Percentiles rank a stretch among this genome's conserved stretches.
These are phyloP conservation scores for Cephalopterus ornatus DNA, from an alignment of 2,113 vertebrate genomes.

Conservation along the genomic window DNA sequence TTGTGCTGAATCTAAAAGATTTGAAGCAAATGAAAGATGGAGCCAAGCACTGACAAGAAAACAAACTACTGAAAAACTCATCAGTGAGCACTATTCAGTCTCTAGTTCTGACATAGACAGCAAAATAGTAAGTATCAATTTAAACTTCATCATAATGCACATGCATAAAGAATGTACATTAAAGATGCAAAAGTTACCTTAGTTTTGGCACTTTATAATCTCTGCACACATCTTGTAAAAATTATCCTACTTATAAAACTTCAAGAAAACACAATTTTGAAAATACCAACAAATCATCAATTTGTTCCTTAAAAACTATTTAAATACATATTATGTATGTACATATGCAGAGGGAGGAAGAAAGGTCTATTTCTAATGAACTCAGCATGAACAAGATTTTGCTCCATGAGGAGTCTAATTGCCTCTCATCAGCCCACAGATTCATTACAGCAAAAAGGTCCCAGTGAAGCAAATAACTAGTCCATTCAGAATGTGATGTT, in stretches of 20 bases:
- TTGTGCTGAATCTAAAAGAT: neutral
- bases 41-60: neutral
- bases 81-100: neutral
- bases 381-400: neutral
- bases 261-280: neutral
- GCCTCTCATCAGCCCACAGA: neutral
- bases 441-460: neutral
- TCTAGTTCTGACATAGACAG: neutral
- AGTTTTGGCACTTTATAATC: neutral
- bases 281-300: neutral
- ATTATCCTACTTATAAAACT: neutral
- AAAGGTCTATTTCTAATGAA: neutral
- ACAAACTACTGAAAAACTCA: neutral
- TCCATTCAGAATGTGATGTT: neutral
- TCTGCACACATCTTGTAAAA: neutral
- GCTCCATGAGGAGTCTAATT: neutral
- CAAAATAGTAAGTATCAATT: neutral
- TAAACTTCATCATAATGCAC: neutral
- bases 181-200: neutral
- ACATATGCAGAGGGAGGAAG: neutral
- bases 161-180: neutral
- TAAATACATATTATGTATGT: neutral
- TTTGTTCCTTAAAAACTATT: neutral
- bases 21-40: conserved; percentile 6
- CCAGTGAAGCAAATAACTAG: neutral